Evolutionary conservation across 2,113 vertebrate genomes (phyloP).

Genomic region (Leptosomus discolor): DNA sequence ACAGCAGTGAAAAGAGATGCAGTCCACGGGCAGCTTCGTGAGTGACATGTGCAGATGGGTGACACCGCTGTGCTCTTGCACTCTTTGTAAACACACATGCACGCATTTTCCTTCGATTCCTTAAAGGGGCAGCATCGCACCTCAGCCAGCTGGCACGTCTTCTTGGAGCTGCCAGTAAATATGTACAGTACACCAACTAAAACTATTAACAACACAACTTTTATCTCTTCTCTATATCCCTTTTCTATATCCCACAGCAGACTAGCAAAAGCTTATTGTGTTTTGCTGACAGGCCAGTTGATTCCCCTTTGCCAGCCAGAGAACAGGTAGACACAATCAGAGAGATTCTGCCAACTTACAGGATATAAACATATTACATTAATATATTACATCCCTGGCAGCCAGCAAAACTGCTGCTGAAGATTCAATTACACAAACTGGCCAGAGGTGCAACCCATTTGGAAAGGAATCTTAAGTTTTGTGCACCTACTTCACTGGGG

Average conservation of each 20-base stretch:
- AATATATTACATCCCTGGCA: not conserved
- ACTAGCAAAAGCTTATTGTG: not conserved
- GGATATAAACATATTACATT: no score
- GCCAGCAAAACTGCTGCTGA: not conserved
- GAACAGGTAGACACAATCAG: not conserved
- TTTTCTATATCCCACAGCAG: not conserved
- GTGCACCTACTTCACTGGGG: not conserved
- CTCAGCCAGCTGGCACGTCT: not conserved
- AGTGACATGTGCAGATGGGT: slow-evolving; percentile 42
- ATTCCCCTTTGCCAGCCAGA: not conserved
- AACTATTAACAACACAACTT: not conserved
- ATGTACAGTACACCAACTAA: not conserved
- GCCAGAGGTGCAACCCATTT: not conserved
- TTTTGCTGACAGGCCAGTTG: not conserved
- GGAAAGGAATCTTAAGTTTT: not conserved
- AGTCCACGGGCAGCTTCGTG: not conserved
- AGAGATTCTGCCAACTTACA: not conserved
- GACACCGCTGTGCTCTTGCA: not conserved
- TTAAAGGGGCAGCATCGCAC: slow-evolving; percentile 49
- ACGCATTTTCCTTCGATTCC: slow-evolving; percentile 1
- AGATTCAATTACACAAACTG: not conserved
- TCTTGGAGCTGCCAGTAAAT: not conserved
- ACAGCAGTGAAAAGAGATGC: not conserved
- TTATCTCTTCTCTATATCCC: not conserved
- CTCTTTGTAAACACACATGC: not conserved